A percentile compares a stretch with the other conserved stretches of the same genome.
Evolutionary conservation across 2,797 vertebrate genomes (phyloP).

Genomic region (Dryobates pubescens): DNA sequence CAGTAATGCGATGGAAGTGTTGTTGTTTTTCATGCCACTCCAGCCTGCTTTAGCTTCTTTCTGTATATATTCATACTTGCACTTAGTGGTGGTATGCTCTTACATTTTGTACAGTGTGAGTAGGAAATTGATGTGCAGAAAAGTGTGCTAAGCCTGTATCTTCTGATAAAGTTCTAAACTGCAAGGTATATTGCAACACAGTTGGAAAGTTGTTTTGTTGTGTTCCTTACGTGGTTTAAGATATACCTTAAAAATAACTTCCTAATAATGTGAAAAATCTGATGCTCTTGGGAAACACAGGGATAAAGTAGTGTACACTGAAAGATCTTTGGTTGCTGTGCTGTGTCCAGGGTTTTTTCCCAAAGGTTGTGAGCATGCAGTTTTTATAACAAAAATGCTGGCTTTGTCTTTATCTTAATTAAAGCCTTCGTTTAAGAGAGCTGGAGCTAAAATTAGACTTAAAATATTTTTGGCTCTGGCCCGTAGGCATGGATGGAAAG

Average conservation of each 20-base stretch:
- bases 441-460: background rate
- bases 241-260: background rate
- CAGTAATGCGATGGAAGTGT: background rate
- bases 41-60: background rate
- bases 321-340: background rate
- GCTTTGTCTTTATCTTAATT: background rate
- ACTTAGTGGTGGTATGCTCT: background rate
- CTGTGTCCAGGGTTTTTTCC: background rate
- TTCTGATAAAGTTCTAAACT: background rate
- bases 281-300: background rate
- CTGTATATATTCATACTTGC: accelerated
- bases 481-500: background rate
- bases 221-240: background rate
- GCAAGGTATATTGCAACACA: background rate
- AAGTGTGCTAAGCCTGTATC: background rate
- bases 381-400: background rate
- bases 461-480: background rate
- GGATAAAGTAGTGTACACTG: background rate
- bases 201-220: background rate
- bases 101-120: background rate
- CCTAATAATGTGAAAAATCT: background rate
- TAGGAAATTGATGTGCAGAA: background rate
- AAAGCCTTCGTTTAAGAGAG: background rate
- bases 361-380: background rate
- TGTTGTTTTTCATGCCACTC: background rate